phyloP scores from a whole-genome alignment of 2,888 invertebrate genomes.

The Agrotis exclamationis region DNA sequence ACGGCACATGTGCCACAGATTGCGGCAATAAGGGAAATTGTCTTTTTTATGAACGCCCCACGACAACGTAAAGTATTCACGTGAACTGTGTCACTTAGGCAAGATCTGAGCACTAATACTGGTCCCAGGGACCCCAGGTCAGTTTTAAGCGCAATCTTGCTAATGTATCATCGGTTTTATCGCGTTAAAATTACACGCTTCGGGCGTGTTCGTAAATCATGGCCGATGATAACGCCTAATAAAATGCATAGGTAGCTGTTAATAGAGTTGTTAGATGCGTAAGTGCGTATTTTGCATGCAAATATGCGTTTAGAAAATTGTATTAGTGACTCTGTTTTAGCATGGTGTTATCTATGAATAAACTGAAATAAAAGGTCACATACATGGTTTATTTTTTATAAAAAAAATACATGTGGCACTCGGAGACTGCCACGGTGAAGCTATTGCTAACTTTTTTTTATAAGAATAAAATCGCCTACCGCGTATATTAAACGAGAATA shows the following conservation, averaged over 20 bases:
- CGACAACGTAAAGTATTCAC: conserved; percentile 87
- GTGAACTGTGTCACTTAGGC: conserved; percentile 73
- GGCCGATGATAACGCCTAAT: conserved; percentile 32
- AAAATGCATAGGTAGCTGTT: conserved; percentile 41
- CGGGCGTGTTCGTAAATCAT: conserved; percentile 43
- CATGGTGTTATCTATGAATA: neutral
- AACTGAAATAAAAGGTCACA: too few species aligned
- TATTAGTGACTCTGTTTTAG: neutral
- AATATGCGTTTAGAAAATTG: neutral
- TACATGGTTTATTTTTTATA: too few species aligned
- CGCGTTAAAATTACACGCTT: conserved; percentile 46
- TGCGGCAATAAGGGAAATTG: conserved; percentile 91
- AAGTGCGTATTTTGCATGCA: conserved; percentile 1
- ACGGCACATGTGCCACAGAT: conserved; percentile 89
- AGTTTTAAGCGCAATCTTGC: conserved; percentile 36
- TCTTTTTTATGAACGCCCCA: conserved; percentile 90
- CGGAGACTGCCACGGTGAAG: too few species aligned
- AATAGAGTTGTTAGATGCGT: conserved; percentile 35
- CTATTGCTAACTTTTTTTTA: too few species aligned
- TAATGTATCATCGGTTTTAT: conserved; percentile 59
- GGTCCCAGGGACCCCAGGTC: conserved; percentile 45
- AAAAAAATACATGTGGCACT: too few species aligned
- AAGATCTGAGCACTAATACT: conserved; percentile 69
- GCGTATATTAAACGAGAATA: too few species aligned
- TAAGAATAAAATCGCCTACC: too few species aligned